phyloP scores from a whole-genome alignment of 2,888 invertebrate genomes.

The Nemapogon koenigi region DNA sequence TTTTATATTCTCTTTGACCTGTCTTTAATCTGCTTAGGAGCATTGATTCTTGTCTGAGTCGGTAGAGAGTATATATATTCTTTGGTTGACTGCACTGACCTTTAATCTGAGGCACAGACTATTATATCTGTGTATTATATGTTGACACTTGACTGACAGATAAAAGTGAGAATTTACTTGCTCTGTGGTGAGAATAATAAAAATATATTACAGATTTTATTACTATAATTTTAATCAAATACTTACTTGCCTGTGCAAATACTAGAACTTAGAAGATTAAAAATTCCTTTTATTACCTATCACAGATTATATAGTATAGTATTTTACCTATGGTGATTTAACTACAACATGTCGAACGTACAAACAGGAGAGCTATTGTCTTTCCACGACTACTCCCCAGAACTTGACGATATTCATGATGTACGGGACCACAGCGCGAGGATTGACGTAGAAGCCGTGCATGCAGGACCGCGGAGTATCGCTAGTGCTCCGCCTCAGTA shows the following conservation, averaged over 20 bases:
- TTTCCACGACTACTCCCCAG: slow-evolving; percentile 76
- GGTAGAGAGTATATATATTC: too few species aligned
- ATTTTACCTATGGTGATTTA: not conserved
- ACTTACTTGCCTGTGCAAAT: not conserved
- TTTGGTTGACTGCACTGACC: too few species aligned
- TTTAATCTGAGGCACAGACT: too few species aligned
- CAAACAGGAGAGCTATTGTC: slow-evolving; percentile 70
- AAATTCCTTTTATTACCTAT: not conserved
- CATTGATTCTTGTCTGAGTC: too few species aligned
- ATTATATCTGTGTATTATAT: too few species aligned
- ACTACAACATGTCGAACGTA: slow-evolving; percentile 45
- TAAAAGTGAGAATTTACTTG: too few species aligned
- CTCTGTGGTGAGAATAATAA: not conserved
- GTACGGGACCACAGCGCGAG: slow-evolving; percentile 67
- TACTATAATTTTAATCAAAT: not conserved
- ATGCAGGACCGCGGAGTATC: slow-evolving; percentile 23
- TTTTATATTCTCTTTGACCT: too few species aligned
- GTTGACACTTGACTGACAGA: too few species aligned
- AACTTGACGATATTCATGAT: slow-evolving; percentile 53
- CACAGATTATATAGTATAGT: too few species aligned
- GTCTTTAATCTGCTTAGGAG: too few species aligned
- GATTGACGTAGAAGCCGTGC: slow-evolving; percentile 70
- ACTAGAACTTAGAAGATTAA: not conserved
- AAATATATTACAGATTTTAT: not conserved
- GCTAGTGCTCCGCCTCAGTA: not conserved